Conservation (phyloP, 2,888 invertebrate genomes). For the Anaspis maculata region DNA sequence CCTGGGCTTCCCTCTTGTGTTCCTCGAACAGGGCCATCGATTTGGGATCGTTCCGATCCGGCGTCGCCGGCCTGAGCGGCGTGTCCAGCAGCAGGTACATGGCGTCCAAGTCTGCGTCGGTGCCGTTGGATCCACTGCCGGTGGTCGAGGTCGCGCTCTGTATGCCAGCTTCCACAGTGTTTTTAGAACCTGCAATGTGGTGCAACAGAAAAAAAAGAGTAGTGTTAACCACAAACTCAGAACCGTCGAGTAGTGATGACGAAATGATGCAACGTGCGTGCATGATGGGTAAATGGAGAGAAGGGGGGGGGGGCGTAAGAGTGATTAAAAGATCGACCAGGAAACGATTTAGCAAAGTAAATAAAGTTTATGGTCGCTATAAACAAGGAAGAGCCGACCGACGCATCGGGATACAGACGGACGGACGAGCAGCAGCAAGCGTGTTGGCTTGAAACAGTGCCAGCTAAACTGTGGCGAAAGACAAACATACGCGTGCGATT, state of each 20-base stretch:
- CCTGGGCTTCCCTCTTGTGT: slow-evolving; percentile 79
- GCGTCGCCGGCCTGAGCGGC: slow-evolving; percentile 74
- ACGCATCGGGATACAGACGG: too few relatives aligned
- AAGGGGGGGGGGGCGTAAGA: too few relatives aligned
- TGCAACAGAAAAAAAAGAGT: slow-evolving; percentile 8
- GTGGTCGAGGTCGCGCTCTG: slow-evolving; percentile 16
- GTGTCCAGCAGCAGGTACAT: slow-evolving; percentile 73
- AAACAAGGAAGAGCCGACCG: slow-evolving; percentile 12
- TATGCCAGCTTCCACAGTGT: slow-evolving; percentile 29
- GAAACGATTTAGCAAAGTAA: slow-evolving; percentile 1
- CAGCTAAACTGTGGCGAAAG: too few relatives aligned
- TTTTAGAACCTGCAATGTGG: slow-evolving; percentile 28
- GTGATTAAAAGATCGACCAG: too few relatives aligned
- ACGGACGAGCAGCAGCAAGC: too few relatives aligned
- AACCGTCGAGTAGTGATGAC: too few relatives aligned
- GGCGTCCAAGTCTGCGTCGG: slow-evolving; percentile 53
- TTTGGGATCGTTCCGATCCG: slow-evolving; percentile 66
- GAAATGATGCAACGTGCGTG: background rate
- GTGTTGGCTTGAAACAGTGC: slow-evolving; percentile 8
- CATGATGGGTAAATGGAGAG: too few relatives aligned
- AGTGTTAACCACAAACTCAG: background rate
- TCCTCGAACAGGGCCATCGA: slow-evolving; percentile 83
- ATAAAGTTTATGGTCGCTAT: slow-evolving; percentile 8
- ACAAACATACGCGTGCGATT: too few relatives aligned
- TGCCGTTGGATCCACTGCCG: slow-evolving; percentile 16